phyloP scores from a whole-genome alignment of 1,140 invertebrate genomes.

The Colletes gigas region DNA sequence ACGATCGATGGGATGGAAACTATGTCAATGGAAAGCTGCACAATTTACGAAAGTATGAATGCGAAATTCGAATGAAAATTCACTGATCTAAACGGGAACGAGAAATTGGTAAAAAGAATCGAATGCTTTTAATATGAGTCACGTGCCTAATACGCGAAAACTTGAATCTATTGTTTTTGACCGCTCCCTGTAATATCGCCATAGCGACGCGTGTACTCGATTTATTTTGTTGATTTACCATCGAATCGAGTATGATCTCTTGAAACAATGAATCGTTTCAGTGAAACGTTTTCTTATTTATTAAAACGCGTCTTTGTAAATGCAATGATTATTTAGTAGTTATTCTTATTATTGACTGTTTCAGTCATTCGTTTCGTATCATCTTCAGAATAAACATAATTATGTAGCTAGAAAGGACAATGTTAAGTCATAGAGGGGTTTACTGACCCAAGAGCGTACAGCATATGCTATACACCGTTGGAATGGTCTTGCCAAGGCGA shows the following conservation, averaged over 20 bases:
- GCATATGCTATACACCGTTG: too few relatives aligned
- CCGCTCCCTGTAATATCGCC: background rate
- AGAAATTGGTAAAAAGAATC: background rate
- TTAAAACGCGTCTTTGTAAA: too few relatives aligned
- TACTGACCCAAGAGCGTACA: too few relatives aligned
- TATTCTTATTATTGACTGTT: too few relatives aligned
- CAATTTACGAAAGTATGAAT: slow-evolving; percentile 13
- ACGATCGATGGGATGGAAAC: slow-evolving; percentile 28
- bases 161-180: background rate
- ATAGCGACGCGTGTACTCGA: background rate
- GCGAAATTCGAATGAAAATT: background rate
- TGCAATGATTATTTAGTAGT: too few relatives aligned
- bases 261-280: too few relatives aligned
- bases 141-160: background rate
- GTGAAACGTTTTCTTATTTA: too few relatives aligned
- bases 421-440: too few relatives aligned
- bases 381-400: too few relatives aligned
- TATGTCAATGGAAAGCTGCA: slow-evolving; percentile 20
- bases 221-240: background rate
- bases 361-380: too few relatives aligned
- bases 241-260: background rate
- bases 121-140: background rate
- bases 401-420: too few relatives aligned
- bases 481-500: too few relatives aligned
- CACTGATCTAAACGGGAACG: background rate